These are phyloP conservation scores for Boleophthalmus pectinirostris DNA, from an alignment of 2,113 vertebrate species.

Conservation along the genomic window DNA sequence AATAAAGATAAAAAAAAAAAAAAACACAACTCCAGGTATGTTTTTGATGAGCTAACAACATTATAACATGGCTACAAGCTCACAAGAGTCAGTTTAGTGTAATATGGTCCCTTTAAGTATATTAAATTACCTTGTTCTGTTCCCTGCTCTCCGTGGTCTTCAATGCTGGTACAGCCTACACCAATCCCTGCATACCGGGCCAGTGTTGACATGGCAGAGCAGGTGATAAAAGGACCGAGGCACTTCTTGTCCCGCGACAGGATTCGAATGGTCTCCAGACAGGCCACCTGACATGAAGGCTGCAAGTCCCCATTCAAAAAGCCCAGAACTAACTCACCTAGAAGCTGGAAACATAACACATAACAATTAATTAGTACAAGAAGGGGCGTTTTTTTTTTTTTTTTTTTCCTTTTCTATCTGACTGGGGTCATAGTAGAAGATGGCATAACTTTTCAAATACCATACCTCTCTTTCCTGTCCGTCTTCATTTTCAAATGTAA, in stretches of 20 bases:
- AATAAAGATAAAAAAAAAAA: no score
- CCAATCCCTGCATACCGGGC: conserved; percentile 77
- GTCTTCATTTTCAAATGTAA: conserved; percentile 83
- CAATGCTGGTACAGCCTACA: background rate
- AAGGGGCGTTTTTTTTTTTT: background rate
- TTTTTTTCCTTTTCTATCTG: background rate
- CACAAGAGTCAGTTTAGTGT: no score
- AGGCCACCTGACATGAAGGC: conserved; percentile 83
- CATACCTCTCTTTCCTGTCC: conserved; percentile 82
- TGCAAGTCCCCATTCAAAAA: conserved; percentile 85
- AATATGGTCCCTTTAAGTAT: background rate
- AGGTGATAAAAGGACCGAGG: conserved; percentile 80
- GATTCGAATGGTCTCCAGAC: conserved; percentile 90
- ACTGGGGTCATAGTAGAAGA: no score
- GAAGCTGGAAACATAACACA: conserved; percentile 66
- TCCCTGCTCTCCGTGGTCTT: background rate
- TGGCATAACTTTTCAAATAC: background rate
- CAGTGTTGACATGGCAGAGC: conserved; percentile 80
- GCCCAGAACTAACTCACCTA: conserved; percentile 82
- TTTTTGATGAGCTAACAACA: no score
- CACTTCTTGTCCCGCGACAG: conserved; percentile 86
- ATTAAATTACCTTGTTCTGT: conserved; percentile 42
- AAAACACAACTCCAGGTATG: no score
- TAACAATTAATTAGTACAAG: background rate
- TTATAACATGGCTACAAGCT: no score